Percentiles rank a stretch among this genome's conserved stretches.
Evolutionary conservation across 2,113 vertebrate species (phyloP).

Genomic region (Glaucomys volans): DNA sequence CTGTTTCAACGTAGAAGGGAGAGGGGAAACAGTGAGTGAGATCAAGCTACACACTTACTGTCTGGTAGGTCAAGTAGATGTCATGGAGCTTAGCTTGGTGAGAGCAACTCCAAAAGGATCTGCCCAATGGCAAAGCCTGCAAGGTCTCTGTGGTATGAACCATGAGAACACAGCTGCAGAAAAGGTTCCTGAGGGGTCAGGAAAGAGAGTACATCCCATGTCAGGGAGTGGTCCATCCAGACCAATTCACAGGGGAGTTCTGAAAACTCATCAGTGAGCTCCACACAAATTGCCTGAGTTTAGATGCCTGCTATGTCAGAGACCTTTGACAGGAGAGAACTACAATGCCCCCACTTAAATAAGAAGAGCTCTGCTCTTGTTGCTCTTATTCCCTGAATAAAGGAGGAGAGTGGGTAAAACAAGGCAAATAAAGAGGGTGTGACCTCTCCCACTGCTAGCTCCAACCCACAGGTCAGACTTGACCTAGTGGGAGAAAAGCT

Average conservation of each 20-base stretch:
- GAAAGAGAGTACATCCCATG: not conserved
- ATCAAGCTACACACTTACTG: not conserved
- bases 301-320: not conserved
- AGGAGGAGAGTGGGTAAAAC: not conserved
- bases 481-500: not conserved
- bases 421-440: not conserved
- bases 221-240: not conserved
- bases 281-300: not conserved
- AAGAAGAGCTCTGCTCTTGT: not conserved
- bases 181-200: not conserved
- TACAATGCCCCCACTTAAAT: accelerated
- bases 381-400: not conserved
- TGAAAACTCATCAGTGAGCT: not conserved
- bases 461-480: not conserved
- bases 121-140: not conserved
- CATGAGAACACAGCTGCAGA: not conserved
- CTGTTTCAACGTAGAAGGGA: not conserved
- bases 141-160: not conserved
- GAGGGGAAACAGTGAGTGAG: not conserved
- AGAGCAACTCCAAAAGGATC: not conserved
- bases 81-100: not conserved
- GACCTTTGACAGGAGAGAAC: not conserved
- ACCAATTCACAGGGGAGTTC: not conserved
- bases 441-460: not conserved
- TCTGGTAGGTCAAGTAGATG: not conserved